Base-by-base conservation (phyloP, 2,888 invertebrate species). In the Sylvicola fuscatus region DNA sequence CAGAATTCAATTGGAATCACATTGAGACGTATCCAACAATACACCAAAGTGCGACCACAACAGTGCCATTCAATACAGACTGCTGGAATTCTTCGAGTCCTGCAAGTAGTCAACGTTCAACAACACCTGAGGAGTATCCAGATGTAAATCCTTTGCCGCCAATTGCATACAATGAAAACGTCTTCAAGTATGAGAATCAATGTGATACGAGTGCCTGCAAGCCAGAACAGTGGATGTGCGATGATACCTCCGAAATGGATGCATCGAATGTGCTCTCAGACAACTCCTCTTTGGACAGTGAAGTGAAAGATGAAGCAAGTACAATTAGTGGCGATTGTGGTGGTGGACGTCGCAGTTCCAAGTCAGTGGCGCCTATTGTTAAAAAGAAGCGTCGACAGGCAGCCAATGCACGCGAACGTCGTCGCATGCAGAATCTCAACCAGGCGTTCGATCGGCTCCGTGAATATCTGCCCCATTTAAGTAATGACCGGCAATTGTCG, bases 351-450 rank as follows among this genome's bases (percentile, higher is more conserved):
- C 62, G 70, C 6, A 58, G 70, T 21, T 68, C 69, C 13, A 66
- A 77, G 43, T 68, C 72, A 40, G 79, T 83, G 13, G 80, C 80
- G 42, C 77, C 83, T 1, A 70, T 80, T 14, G 70, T 89, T 31
- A 68, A 87, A 52, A 70, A 76, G 46, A 78, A 86, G 50, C 66
- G 93, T 32, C 67, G 93, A 31, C 56, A 90, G 32, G 92, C 92
- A 0, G 93, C 93, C 0, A 93, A 93, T 50, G 92, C 90, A 0
- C 64, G 93, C 3, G 93, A 93, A 54, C 64, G 93, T 36, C 64
- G 89, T 34, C 62, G 93, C 14, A 93, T 93, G 93, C 83, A 87
- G 62, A 89, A 84, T 53, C 63, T 93, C 40, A 93, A 93, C 54
- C 80, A 82, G 48, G 93, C 93, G 0, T 93, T 93, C 52, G 92